A percentile compares a stretch with the other conserved stretches of the same genome.
phyloP scores from a whole-genome alignment of 1,140 invertebrate species.

The Ericerus pela region DNA sequence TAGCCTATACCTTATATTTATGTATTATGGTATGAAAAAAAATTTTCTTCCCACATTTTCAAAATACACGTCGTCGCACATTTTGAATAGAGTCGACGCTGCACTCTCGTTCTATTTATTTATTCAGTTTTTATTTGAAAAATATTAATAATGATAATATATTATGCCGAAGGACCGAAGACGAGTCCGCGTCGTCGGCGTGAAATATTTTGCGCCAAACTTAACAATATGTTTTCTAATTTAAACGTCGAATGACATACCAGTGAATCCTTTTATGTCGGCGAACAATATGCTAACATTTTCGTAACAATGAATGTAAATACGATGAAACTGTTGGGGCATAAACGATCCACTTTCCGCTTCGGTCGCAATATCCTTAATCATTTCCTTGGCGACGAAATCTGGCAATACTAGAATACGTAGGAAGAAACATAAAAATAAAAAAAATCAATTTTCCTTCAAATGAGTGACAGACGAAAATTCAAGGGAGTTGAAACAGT shows the following conservation, averaged over 20 bases:
- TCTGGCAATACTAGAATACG: slow-evolving; percentile 69
- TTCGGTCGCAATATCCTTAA: slow-evolving; percentile 64
- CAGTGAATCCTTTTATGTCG: slow-evolving; percentile 95
- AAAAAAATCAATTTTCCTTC: background rate
- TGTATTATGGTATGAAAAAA: no score
- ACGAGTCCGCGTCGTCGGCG: no score
- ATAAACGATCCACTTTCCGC: slow-evolving; percentile 54
- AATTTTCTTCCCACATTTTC: no score
- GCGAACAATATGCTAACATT: slow-evolving; percentile 96
- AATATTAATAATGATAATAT: no score
- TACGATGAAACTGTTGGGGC: slow-evolving; percentile 85
- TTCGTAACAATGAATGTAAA: slow-evolving; percentile 93
- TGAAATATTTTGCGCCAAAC: no score
- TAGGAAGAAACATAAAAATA: slow-evolving; percentile 17
- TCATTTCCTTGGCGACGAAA: slow-evolving; percentile 90
- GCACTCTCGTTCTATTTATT: no score
- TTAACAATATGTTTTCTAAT: no score
- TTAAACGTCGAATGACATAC: slow-evolving; percentile 39
- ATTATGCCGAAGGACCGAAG: no score
- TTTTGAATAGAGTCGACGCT: no score
- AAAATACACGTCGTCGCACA: no score
- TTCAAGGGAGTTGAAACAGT: background rate
- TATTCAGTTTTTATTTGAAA: no score
- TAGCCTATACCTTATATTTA: no score
- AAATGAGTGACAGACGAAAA: background rate